phyloP scores from a whole-genome alignment of 2,797 vertebrate genomes.

The Gymnoscopelus microlampas region DNA sequence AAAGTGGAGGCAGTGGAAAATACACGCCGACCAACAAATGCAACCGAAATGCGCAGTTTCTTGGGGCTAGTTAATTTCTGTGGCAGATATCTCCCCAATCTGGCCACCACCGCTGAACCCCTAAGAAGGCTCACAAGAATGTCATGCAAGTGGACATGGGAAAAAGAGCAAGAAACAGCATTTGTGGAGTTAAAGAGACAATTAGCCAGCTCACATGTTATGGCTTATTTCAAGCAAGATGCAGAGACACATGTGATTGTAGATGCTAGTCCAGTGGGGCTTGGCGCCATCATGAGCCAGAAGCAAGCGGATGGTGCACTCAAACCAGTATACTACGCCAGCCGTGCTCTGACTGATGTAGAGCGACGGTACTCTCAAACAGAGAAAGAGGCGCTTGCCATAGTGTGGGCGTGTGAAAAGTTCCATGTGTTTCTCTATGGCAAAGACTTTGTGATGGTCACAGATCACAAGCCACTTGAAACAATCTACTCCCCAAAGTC shows the following conservation, averaged over 20 bases:
- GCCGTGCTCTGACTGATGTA: constrained; percentile 3
- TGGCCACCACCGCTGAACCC: constrained; percentile 11
- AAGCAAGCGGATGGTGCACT: constrained; percentile 15
- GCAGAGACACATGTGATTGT: constrained; percentile 23
- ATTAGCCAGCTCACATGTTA: constrained; percentile 26
- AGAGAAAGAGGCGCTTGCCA: not conserved
- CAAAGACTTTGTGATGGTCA: no score
- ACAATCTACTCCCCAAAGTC: constrained; percentile 30
- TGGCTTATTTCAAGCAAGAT: constrained; percentile 32
- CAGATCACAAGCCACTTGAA: constrained; percentile 15
- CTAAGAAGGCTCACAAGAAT: constrained; percentile 18
- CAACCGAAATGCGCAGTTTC: constrained; percentile 17
- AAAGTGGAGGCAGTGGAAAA: no score
- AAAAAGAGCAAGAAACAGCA: constrained; percentile 23
- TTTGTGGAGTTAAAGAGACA: constrained; percentile 32
- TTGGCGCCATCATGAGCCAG: constrained; percentile 10
- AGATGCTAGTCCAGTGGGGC: no score
- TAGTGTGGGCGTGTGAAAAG: no score
- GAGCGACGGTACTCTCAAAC: constrained; percentile 22
- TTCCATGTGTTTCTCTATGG: no score
- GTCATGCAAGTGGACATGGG: constrained; percentile 38
- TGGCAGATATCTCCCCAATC: constrained; percentile 31
- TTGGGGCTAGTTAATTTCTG: constrained; percentile 17
- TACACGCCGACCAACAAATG: constrained; percentile 6
- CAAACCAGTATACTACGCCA: constrained; percentile 15